Conservation (phyloP, 2,888 invertebrate species). For the Agrenia bidenticulata region DNA sequence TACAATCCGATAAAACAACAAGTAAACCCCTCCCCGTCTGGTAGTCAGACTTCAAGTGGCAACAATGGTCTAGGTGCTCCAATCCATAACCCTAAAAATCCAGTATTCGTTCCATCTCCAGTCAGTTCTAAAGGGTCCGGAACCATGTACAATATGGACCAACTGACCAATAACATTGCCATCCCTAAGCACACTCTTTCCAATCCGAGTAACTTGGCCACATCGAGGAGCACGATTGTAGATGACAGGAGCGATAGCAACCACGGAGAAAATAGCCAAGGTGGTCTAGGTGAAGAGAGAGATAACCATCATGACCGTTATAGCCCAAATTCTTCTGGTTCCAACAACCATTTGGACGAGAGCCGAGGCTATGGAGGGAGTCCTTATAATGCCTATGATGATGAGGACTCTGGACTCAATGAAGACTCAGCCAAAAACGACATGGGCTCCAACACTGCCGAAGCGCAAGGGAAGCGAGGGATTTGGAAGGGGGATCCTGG, state of each 20-base stretch:
- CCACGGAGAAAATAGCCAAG: constrained; percentile 19
- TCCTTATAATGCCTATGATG: constrained; percentile 43
- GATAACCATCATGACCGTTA: constrained; percentile 47
- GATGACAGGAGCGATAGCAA: constrained; percentile 36
- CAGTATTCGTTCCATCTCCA: constrained; percentile 52
- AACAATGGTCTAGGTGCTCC: constrained; percentile 38
- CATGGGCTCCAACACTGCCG: constrained; percentile 41
- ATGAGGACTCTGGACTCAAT: constrained; percentile 39
- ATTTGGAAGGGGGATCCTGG: constrained; percentile 50
- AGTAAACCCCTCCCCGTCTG: constrained; percentile 26
- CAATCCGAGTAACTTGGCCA: constrained; percentile 53
- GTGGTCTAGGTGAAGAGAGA: constrained; percentile 34
- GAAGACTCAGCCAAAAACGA: constrained; percentile 45
- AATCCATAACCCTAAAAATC: constrained; percentile 51
- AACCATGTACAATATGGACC: constrained; percentile 53
- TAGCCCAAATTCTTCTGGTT: constrained; percentile 44
- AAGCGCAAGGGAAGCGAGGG: constrained; percentile 52
- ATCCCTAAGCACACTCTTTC: constrained; percentile 53
- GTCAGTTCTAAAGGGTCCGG: constrained; percentile 52
- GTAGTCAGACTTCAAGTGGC: constrained; percentile 24
- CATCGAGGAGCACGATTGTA: constrained; percentile 49
- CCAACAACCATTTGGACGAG: constrained; percentile 51
- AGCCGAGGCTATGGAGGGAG: constrained; percentile 46
- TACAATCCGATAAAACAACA: constrained; percentile 38
- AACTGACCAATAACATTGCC: constrained; percentile 53